phyloP scores from a whole-genome alignment of 2,888 invertebrate genomes.

The Seladonia tumulorum region DNA sequence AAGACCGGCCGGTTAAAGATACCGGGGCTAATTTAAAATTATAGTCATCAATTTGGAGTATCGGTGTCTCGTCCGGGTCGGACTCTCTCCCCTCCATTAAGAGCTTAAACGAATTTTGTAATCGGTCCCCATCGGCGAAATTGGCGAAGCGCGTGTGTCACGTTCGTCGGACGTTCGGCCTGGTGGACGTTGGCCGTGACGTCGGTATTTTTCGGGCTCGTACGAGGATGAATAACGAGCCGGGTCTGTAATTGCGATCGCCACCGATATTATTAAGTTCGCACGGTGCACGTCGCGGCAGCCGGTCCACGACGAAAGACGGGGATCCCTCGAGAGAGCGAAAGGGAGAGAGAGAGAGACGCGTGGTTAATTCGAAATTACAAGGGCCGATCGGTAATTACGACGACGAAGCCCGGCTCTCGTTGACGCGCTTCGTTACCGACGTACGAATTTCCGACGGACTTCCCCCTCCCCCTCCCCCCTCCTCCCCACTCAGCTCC shows the following conservation, averaged over 20 bases:
- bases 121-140: constrained; percentile 30
- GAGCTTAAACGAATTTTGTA: constrained; percentile 36
- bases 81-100: constrained; percentile 14
- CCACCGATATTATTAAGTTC: constrained; percentile 35
- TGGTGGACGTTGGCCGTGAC: neutral
- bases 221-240: constrained; percentile 20
- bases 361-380: constrained; percentile 48
- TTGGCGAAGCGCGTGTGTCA: constrained; percentile 9
- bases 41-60: constrained; percentile 39
- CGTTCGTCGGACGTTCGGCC: neutral
- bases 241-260: constrained; percentile 29
- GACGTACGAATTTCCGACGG: constrained; percentile 32
- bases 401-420: neutral
- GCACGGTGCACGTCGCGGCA: neutral
- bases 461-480: neutral
- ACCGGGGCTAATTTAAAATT: constrained; percentile 49
- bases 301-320: neutral
- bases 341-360: neutral
- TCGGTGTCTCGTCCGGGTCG: neutral
- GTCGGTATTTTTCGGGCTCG: constrained; percentile 13
- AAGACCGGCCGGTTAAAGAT: constrained; percentile 36
- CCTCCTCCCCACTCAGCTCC: neutral
- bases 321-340: neutral
- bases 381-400: constrained; percentile 25
- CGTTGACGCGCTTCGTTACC: constrained; percentile 34